These are phyloP conservation scores for Hyphantria cunea DNA, from an alignment of 1,140 invertebrate genomes.

Conservation along the genomic window DNA sequence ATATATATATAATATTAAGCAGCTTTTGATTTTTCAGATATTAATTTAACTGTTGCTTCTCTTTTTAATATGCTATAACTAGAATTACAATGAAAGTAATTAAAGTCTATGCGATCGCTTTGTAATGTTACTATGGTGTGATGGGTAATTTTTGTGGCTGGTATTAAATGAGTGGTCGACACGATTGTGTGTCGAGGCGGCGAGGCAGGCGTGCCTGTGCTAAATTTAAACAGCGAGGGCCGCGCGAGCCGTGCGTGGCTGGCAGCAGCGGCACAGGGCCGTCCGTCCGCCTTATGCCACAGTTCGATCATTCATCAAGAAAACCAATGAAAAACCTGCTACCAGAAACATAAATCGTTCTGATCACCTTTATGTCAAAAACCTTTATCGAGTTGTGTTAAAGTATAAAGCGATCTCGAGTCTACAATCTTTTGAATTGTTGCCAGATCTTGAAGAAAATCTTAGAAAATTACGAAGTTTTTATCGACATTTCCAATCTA, in stretches of 20 bases:
- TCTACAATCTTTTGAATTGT: no score
- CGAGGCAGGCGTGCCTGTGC: conserved; percentile 65
- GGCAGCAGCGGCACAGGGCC: conserved; percentile 40
- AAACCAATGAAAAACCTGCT: conserved; percentile 47
- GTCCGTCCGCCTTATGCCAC: conserved; percentile 22
- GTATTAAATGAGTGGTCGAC: conserved; percentile 64
- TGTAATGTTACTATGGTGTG: conserved; percentile 10
- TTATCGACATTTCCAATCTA: no score
- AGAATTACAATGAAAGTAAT: no score
- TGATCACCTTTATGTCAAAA: no score
- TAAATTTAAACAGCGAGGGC: conserved; percentile 73
- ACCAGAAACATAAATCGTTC: conserved; percentile 11
- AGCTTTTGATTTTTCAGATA: no score
- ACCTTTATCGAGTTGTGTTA: no score
- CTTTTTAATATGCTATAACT: background rate
- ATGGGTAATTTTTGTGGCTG: conserved; percentile 36
- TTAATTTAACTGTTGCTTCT: background rate
- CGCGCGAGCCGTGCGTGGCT: conserved; percentile 49
- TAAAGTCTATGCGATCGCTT: no score
- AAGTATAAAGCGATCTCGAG: no score
- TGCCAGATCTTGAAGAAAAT: no score
- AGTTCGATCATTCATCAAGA: conserved; percentile 58
- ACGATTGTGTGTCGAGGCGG: conserved; percentile 62
- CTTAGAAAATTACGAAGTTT: no score
- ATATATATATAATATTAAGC: no score